These are phyloP conservation scores for Bombus turneri DNA, from an alignment of 1,140 invertebrate genomes.

Conservation along the genomic window DNA sequence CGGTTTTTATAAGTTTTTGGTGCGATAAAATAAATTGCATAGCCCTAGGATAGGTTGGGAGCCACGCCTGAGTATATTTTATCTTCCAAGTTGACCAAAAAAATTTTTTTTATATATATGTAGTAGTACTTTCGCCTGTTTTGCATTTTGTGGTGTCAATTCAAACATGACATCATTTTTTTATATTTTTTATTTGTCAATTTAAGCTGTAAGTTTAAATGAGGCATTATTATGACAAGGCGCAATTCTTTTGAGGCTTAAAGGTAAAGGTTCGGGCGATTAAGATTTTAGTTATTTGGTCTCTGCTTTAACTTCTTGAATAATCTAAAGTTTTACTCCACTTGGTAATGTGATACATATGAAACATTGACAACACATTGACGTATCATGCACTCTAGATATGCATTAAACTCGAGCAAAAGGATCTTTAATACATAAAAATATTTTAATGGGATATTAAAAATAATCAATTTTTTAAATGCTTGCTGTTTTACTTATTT, in stretches of 20 bases:
- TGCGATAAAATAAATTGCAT: slow-evolving; percentile 82
- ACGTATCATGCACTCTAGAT: background rate
- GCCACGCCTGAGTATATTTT: slow-evolving; percentile 76
- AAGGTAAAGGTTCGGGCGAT: slow-evolving; percentile 71
- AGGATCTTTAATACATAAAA: background rate
- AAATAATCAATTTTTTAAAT: background rate
- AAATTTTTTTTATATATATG: slow-evolving; percentile 78
- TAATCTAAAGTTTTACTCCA: background rate
- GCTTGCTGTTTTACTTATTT: background rate
- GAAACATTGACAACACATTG: slow-evolving; percentile 8
- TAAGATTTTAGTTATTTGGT: slow-evolving; percentile 77
- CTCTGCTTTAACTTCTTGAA: slow-evolving; percentile 60
- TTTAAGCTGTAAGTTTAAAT: slow-evolving; percentile 83
- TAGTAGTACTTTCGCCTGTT: slow-evolving; percentile 73
- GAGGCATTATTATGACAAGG: slow-evolving; percentile 79
- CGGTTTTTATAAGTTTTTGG: slow-evolving; percentile 74
- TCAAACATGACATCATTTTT: slow-evolving; percentile 78
- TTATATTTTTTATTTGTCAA: slow-evolving; percentile 79
- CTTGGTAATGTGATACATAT: background rate
- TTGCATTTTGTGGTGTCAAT: slow-evolving; percentile 79
- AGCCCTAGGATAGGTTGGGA: slow-evolving; percentile 78
- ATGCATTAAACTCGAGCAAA: background rate
- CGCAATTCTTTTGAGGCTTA: slow-evolving; percentile 74
- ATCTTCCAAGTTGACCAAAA: slow-evolving; percentile 81
- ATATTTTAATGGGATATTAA: background rate